Evolutionary conservation across 2,113 vertebrate genomes (phyloP).

Genomic region (Stegastes partitus): DNA sequence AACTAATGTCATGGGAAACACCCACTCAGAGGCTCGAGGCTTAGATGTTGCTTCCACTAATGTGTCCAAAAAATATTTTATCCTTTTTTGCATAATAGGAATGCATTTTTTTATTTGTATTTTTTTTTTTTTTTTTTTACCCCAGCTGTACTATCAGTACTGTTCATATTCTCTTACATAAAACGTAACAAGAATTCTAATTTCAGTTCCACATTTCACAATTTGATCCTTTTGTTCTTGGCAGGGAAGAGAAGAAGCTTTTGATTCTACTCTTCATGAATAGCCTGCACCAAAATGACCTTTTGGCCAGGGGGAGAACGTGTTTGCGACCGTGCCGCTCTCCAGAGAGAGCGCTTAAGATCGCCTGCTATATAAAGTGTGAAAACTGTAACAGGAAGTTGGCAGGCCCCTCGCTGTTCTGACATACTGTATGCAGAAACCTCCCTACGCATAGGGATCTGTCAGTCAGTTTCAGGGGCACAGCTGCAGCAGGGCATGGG

Average conservation of each 20-base stretch:
- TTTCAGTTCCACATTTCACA: too few species aligned
- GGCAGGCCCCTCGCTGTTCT: slow-evolving; percentile 72
- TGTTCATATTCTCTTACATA: too few species aligned
- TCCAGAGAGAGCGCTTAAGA: slow-evolving; percentile 51
- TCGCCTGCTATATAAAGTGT: slow-evolving; percentile 58
- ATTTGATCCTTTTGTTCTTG: background rate
- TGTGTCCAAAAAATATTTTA: too few species aligned
- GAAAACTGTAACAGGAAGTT: slow-evolving; percentile 74
- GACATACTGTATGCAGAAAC: slow-evolving; percentile 75
- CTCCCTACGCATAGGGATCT: slow-evolving; percentile 80
- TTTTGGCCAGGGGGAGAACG: slow-evolving; percentile 15
- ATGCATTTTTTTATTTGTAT: too few species aligned
- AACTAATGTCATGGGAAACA: too few species aligned
- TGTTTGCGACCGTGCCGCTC: slow-evolving; percentile 14
- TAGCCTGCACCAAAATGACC: slow-evolving; percentile 12
- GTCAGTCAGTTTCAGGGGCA: slow-evolving; percentile 94
- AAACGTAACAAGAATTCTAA: too few species aligned
- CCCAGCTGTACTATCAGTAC: too few species aligned
- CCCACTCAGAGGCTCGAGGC: too few species aligned
- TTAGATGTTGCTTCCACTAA: too few species aligned
- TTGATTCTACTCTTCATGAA: background rate
- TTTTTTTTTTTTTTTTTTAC: too few species aligned
- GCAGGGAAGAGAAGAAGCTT: background rate
- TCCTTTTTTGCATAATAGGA: too few species aligned
- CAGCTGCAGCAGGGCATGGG: slow-evolving; percentile 95